Conservation (phyloP, 1,140 invertebrate species). For the Hyposmocoma kahamanoa region DNA sequence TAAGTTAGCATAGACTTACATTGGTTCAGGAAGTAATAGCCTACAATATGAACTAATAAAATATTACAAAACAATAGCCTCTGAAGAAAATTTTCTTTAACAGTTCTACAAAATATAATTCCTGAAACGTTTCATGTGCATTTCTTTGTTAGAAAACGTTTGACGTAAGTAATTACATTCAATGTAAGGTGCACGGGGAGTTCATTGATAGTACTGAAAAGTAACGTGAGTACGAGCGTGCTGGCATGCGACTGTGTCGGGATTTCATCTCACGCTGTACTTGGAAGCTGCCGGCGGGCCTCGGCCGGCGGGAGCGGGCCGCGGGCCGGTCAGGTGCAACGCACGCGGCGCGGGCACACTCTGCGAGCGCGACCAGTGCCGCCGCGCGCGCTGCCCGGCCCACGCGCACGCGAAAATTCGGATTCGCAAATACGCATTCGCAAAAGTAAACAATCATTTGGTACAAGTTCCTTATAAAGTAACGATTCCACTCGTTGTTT, state of each 20-base stretch:
- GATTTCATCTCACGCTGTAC: constrained; percentile 11
- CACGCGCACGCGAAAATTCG: constrained; percentile 55
- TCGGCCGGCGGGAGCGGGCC: constrained; percentile 23
- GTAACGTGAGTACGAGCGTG: constrained; percentile 11
- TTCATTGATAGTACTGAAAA: constrained; percentile 12
- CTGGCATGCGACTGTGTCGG: constrained; percentile 9
- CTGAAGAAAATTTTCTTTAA: too few relatives aligned
- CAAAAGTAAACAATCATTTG: constrained; percentile 21
- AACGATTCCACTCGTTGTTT: constrained; percentile 29
- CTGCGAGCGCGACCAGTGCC: constrained; percentile 33
- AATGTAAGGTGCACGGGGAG: constrained; percentile 7
- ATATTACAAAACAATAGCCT: too few relatives aligned
- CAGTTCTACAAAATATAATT: too few relatives aligned
- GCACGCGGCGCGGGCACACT: constrained; percentile 24
- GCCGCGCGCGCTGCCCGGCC: constrained; percentile 53
- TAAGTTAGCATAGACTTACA: too few relatives aligned
- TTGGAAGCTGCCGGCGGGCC: constrained; percentile 22
- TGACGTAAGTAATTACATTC: too few relatives aligned
- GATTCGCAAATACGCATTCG: constrained; percentile 36
- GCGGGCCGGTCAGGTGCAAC: constrained; percentile 52
- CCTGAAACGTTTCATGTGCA: too few relatives aligned
- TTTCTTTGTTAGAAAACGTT: too few relatives aligned
- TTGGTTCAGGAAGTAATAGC: too few relatives aligned
- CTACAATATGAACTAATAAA: too few relatives aligned
- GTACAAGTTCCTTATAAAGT: constrained; percentile 41